Evolutionary conservation across 2,888 invertebrate species (phyloP).

Genomic region (Drosophila mimetica): DNA sequence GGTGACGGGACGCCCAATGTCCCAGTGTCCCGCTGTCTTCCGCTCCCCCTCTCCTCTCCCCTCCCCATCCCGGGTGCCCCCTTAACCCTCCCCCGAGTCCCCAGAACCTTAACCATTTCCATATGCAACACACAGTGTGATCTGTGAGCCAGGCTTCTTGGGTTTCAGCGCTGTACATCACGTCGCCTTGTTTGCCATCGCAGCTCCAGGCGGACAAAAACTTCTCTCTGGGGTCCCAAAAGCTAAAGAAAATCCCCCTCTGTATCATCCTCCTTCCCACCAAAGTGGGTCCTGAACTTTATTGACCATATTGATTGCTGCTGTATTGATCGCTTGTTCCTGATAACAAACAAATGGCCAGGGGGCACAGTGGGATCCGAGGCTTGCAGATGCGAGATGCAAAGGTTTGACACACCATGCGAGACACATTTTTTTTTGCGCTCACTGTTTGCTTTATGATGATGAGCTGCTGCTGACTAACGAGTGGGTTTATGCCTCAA

Average conservation of each 20-base stretch:
- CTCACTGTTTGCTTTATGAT: constrained; percentile 48
- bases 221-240: background rate
- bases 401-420: constrained; percentile 42
- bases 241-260: background rate
- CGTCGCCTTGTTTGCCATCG: constrained; percentile 64
- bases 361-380: constrained; percentile 24
- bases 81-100: background rate
- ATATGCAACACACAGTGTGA: constrained; percentile 53
- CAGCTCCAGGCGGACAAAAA: constrained; percentile 1
- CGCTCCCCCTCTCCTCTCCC: background rate
- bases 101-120: constrained; percentile 24
- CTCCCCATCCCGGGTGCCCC: background rate
- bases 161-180: constrained; percentile 74
- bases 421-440: constrained; percentile 1
- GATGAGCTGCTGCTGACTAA: constrained; percentile 25
- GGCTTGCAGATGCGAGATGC: constrained; percentile 1
- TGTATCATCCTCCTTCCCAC: no score
- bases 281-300: constrained; percentile 58
- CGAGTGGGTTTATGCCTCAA: constrained; percentile 15
- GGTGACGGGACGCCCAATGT: constrained; percentile 56
- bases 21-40: constrained; percentile 29
- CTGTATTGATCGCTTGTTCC: constrained; percentile 76
- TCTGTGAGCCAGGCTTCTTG: constrained; percentile 64
- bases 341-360: constrained; percentile 64
- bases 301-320: constrained; percentile 79